Evolutionary conservation across 2,888 invertebrate species (phyloP), one percentile per base, ranked within the genome.

Genomic region (Tetragnatha montana): DNA sequence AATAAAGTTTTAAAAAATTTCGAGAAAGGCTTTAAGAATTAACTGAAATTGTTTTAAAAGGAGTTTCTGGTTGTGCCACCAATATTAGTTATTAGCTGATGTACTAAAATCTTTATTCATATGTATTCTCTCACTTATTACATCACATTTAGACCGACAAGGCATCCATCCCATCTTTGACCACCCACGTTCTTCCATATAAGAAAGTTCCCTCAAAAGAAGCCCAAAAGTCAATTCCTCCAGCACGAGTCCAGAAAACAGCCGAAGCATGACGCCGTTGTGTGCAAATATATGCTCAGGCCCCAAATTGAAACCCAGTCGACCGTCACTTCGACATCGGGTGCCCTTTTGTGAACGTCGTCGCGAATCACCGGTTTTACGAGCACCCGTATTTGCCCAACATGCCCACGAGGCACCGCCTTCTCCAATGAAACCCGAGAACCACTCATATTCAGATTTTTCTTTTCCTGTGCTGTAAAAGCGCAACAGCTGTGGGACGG

Each of bases 241-340:
- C 73, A 82, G 73, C 81, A 73, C 17, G 73, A 71, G 50, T 73
- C 50, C 81, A 50, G 73, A 49, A 74, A 60, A 17, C 73, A n/a
- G n/a, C 49, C 73, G 81, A 73, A 50, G 51, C 81, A 74, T 82
- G 81, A 82, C 81, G 71, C 21, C 35, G 19, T n/a, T 2, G 73
- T 82, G 21, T 74, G 71, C 51, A 82, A 82, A 82, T 82, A 82
- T 49, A 82, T 82, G 51, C 35, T n/a, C 71, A 22, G 19, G 22
- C 50, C 21, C 51, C 50, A 22, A 47, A 82, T 82, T 74, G 81
- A 82, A 82, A 82, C 49, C 14, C 60, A 51, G n/a, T 35, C 50
- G 22, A 51, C 71, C 81, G 47, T 35, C n/a, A 50, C 50, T 35
- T 49, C 49, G 76, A 50, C 19, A 14, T 22, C 21, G 73, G 73